A percentile compares a stretch with the other conserved stretches of the same genome.
phyloP scores from a whole-genome alignment of 2,888 invertebrate genomes.

The Nasonovia ribisnigri region DNA sequence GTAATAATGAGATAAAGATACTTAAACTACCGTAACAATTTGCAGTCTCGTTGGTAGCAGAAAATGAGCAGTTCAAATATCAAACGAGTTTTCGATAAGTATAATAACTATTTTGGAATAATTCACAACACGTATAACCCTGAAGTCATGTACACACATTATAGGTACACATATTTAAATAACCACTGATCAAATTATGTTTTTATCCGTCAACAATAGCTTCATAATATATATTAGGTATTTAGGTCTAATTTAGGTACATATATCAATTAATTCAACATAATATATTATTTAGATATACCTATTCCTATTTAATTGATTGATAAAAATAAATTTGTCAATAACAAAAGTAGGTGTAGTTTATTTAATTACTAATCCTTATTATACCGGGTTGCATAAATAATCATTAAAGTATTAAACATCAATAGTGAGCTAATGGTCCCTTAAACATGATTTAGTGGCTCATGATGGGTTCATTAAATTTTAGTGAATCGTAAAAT shows the following conservation, averaged over 20 bases:
- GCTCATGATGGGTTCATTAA: background rate
- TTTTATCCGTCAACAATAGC: background rate
- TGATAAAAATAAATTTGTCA: background rate
- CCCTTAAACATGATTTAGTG: background rate
- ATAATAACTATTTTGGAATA: background rate
- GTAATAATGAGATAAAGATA: background rate
- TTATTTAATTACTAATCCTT: background rate
- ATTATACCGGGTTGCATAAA: background rate
- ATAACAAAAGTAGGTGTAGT: background rate
- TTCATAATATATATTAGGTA: no score
- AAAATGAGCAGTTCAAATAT: background rate
- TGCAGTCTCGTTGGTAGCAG: background rate
- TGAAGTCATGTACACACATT: background rate
- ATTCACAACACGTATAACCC: background rate
- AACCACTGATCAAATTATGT: background rate
- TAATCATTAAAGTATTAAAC: background rate
- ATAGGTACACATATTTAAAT: background rate
- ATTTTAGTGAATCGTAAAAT: background rate
- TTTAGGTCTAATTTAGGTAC: no score
- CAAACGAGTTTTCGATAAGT: background rate
- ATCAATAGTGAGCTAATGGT: background rate
- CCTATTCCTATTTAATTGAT: background rate
- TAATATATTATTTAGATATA: background rate
- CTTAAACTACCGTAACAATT: background rate
- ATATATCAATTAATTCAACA: background rate